Conservation (phyloP, 2,888 invertebrate genomes). For the Tinea trinotella region DNA sequence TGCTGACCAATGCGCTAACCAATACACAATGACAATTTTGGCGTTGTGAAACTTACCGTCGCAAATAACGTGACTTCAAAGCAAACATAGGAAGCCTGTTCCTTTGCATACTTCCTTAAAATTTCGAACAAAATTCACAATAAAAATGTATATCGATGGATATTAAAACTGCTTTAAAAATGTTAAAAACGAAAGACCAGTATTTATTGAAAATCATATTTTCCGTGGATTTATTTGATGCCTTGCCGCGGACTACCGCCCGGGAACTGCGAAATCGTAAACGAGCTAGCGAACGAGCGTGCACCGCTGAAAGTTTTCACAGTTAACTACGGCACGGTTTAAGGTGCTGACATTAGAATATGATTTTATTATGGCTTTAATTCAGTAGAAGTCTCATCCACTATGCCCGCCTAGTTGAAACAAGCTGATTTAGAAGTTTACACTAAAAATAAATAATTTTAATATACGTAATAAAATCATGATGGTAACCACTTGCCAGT, state of each 20-base stretch:
- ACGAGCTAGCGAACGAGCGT: slow-evolving; percentile 12
- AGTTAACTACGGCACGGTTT: background rate
- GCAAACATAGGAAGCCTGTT: slow-evolving; percentile 41
- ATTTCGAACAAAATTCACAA: background rate
- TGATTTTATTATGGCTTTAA: no score
- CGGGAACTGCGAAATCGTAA: slow-evolving; percentile 13
- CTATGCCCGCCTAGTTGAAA: no score
- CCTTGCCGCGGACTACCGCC: slow-evolving; percentile 12
- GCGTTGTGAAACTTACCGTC: slow-evolving; percentile 56
- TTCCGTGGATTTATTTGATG: background rate
- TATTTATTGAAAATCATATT: background rate
- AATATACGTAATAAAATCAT: no score
- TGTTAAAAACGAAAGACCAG: background rate
- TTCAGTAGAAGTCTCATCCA: no score
- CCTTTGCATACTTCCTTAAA: background rate
- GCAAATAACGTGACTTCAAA: slow-evolving; percentile 50
- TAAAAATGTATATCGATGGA: background rate
- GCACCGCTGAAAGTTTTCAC: background rate
- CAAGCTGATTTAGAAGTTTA: no score
- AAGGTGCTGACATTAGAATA: no score
- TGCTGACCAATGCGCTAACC: no score
- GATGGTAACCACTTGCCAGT: no score
- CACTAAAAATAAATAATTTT: no score
- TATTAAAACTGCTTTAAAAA: background rate
- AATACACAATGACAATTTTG: no score